These are phyloP conservation scores for Drosophila aff. DNA, from an alignment of 1,140 invertebrate species.

Conservation along the genomic window DNA sequence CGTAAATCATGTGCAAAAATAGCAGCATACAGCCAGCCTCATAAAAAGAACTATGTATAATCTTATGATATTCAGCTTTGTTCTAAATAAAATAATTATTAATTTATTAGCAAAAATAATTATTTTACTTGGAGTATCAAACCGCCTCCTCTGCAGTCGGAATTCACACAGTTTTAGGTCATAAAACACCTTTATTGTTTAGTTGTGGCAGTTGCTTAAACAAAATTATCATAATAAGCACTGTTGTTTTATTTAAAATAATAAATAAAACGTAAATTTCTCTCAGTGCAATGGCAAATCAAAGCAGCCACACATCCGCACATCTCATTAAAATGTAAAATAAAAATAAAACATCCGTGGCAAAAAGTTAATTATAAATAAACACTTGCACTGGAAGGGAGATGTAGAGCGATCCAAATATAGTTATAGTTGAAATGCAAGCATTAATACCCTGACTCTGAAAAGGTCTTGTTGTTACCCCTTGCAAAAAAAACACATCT, in stretches of 20 bases:
- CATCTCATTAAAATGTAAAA: slow-evolving; percentile 28
- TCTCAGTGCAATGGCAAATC: slow-evolving; percentile 3
- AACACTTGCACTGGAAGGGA: slow-evolving; percentile 13
- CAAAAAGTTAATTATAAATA: slow-evolving; percentile 18
- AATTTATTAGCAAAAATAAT: too few species aligned
- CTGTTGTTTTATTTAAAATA: too few species aligned
- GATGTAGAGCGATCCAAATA: neutral
- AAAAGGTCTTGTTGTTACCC: too few species aligned
- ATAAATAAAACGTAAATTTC: neutral
- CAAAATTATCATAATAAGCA: too few species aligned
- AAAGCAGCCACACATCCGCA: neutral
- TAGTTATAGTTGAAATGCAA: neutral
- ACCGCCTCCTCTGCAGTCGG: too few species aligned
- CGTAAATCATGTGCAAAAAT: slow-evolving; percentile 12
- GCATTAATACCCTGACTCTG: neutral
- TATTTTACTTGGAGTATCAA: too few species aligned
- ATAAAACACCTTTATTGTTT: too few species aligned
- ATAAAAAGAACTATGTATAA: neutral
- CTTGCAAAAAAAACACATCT: too few species aligned
- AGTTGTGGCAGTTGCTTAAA: too few species aligned
- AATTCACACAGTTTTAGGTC: too few species aligned
- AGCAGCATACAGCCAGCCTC: neutral
- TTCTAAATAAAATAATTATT: neutral
- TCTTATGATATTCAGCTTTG: neutral
- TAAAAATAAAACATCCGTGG: slow-evolving; percentile 5